Percentiles rank a stretch among this genome's conserved stretches.
Conservation (phyloP, 2,888 invertebrate species). For the Frankliniella fusca region DNA sequence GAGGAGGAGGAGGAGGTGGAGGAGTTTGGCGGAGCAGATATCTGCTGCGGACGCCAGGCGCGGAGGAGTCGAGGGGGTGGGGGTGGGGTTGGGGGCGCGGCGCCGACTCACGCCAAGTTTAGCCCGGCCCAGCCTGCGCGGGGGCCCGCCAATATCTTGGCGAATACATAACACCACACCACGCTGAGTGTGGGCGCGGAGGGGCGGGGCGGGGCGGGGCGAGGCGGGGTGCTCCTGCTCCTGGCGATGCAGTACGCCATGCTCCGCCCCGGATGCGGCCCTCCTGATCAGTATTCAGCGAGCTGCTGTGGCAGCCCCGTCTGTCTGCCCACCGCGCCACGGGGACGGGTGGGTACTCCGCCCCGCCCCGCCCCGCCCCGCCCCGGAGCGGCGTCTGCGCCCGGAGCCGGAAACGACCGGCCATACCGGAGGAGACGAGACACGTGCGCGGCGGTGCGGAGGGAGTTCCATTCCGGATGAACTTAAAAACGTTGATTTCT, state of each 20-base stretch:
- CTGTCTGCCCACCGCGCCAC: not conserved
- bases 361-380: too few species aligned
- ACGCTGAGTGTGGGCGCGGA: not conserved
- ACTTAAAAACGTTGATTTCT: too few species aligned
- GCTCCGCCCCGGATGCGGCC: not conserved
- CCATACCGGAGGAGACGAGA: not conserved
- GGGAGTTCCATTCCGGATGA: too few species aligned
- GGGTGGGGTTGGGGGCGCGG: too few species aligned
- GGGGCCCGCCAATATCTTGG: not conserved
- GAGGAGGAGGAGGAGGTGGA: too few species aligned
- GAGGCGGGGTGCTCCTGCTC: too few species aligned
- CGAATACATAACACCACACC: not conserved
- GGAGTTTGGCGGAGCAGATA: too few species aligned
- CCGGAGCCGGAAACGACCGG: conserved; percentile 30
- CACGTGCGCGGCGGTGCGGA: too few species aligned
- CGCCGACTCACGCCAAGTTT: not conserved
- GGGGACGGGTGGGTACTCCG: conserved; percentile 29
- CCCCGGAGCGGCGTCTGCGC: conserved; percentile 28
- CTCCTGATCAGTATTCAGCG: conserved; percentile 27
- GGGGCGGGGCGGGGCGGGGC: too few species aligned
- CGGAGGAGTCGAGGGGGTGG: too few species aligned
- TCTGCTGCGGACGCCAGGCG: too few species aligned
- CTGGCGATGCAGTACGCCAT: too few species aligned
- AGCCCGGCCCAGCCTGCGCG: not conserved
- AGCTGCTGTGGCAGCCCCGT: not conserved